Base-by-base conservation (phyloP, 1,140 invertebrate genomes). In the Telenomus remus region DNA sequence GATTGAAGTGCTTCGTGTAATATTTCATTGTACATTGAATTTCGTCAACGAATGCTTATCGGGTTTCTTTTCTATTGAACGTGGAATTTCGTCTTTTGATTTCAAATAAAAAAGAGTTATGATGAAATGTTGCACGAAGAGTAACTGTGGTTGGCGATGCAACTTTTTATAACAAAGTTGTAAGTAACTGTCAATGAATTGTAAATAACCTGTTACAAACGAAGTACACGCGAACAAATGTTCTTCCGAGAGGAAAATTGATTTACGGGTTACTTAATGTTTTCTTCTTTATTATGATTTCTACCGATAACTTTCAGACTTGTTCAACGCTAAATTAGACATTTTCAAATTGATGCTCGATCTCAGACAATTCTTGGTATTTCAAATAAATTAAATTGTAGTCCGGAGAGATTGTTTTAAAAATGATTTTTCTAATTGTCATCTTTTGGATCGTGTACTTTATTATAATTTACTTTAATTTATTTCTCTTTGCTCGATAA, bases 81-180 rank as follows among this genome's bases (percentile, higher is more conserved):
- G n/a, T 39, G n/a, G 3, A n/a, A 39, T 39, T 39, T 39, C 9
- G 43, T 44, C 13, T 13, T 48, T 19, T 27, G 6, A 48, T 48
- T 48, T 14, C 16, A 19, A 1, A 19, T 19, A 43, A 55, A n/a
- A n/a, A n/a, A n/a, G n/a, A 13, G 39, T 27, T 44, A 44, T 10
- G 13, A 44, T 46, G 11, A 56, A 56, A 35, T 56, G 34, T 56
- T 56, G 54, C n/a, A 47, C 43, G 12, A 16, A 48, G 8, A 3
- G 7, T 43, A 54, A 9, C 4, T 19, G 15, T 15, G 54, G 13
- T 12, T 35, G 43, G 34, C 46, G 33, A 39, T n/a, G 7, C 47
- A 59, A 37, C 47, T 60, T 60, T 60, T 42, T 60, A 39, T 57
- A 39, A 42, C n/a, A 60, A 60, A 39, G 56, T 49, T 60, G 39